phyloP scores from a whole-genome alignment of 2,888 invertebrate genomes.

The Spisula subtruncata region DNA sequence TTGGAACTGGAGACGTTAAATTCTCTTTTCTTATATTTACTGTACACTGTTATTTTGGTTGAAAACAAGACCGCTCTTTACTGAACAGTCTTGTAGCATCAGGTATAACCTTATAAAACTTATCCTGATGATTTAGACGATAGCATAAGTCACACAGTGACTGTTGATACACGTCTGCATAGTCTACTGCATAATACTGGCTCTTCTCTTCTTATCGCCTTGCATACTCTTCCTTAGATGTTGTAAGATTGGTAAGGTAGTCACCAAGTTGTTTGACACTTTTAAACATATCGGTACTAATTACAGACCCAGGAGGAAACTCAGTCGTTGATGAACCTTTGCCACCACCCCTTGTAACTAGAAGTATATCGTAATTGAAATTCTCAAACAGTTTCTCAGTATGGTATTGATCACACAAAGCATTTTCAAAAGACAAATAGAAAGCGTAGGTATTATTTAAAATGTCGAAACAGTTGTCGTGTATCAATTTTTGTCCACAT shows the following conservation, averaged over 20 bases:
- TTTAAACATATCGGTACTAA: background rate
- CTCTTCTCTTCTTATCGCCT: background rate
- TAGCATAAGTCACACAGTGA: background rate
- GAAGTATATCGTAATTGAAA: slow-evolving; percentile 7
- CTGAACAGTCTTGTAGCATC: background rate
- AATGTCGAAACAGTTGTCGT: slow-evolving; percentile 24
- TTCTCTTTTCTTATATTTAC: no score
- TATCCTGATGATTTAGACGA: background rate
- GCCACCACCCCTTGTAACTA: slow-evolving; percentile 21
- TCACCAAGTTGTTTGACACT: background rate
- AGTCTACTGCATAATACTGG: background rate
- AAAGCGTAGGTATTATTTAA: background rate
- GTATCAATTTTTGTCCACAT: background rate
- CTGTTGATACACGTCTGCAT: background rate
- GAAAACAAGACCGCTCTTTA: background rate
- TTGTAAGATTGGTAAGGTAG: background rate
- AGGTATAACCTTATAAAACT: slow-evolving; percentile 1
- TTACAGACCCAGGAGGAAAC: background rate
- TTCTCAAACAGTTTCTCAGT: slow-evolving; percentile 28
- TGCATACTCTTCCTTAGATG: background rate
- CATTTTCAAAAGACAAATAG: slow-evolving; percentile 22
- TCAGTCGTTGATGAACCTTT: background rate
- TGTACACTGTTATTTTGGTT: background rate
- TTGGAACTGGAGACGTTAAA: no score
- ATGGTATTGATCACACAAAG: background rate